These are phyloP conservation scores for Polyergus mexicanus DNA, from an alignment of 1,140 invertebrate species.

Conservation along the genomic window DNA sequence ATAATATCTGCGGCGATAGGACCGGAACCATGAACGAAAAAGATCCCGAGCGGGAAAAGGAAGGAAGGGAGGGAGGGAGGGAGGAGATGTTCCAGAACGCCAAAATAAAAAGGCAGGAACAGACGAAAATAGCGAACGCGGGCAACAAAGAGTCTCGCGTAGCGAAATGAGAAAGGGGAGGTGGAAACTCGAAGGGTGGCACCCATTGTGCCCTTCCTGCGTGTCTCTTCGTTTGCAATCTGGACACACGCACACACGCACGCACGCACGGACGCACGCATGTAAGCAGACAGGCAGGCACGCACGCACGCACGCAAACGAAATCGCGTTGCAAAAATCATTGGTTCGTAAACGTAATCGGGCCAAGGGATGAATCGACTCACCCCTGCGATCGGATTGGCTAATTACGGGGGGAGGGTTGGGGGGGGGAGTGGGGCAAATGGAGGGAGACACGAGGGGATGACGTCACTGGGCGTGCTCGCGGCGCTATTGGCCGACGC, in stretches of 20 bases:
- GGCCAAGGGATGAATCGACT: constrained; percentile 54
- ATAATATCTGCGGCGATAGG: constrained; percentile 31
- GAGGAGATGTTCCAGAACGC: constrained; percentile 12
- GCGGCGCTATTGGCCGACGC: constrained; percentile 77
- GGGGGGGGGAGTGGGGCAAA: too few species aligned
- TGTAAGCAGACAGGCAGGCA: too few species aligned
- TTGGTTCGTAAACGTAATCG: constrained; percentile 79
- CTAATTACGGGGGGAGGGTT: constrained; percentile 81
- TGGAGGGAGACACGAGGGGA: constrained; percentile 59
- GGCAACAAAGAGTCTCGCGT: constrained; percentile 43
- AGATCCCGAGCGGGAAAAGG: background rate
- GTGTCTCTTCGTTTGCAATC: constrained; percentile 47
- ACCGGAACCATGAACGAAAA: constrained; percentile 5
- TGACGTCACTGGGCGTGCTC: constrained; percentile 83
- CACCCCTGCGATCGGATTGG: constrained; percentile 79
- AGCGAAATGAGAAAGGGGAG: constrained; percentile 31
- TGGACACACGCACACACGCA: constrained; percentile 20
- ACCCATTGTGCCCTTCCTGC: constrained; percentile 47
- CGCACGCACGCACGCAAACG: background rate
- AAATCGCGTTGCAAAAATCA: constrained; percentile 71
- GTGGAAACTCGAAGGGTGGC: constrained; percentile 31
- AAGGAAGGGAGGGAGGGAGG: background rate
- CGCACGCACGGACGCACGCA: background rate
- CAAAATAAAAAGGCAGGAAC: constrained; percentile 25
- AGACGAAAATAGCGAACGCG: constrained; percentile 30